A percentile compares a stretch with the other conserved stretches of the same genome.
Evolutionary conservation across 1,140 invertebrate species (phyloP).

Genomic region (Coptotermes formosanus): DNA sequence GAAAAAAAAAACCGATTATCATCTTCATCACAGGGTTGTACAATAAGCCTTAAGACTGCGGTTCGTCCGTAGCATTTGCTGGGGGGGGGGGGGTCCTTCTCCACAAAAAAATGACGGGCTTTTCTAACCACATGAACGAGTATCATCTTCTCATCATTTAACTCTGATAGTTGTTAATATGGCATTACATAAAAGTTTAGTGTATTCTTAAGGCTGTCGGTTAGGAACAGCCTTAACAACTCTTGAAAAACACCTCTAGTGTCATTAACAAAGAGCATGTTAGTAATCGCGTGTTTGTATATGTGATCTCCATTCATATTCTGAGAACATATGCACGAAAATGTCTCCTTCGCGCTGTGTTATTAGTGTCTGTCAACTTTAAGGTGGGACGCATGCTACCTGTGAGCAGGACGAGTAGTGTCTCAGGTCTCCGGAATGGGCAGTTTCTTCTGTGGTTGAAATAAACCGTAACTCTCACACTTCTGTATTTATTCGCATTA

Average conservation of each 20-base stretch:
- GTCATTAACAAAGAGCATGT: not conserved
- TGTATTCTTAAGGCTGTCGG: no score
- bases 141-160: no score
- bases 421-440: not conserved
- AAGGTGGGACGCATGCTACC: not conserved
- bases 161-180: no score
- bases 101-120: no score
- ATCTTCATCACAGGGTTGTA: no score
- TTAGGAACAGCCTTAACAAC: not conserved
- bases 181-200: no score
- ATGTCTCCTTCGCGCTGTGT: not conserved
- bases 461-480: not conserved
- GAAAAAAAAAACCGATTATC: no score
- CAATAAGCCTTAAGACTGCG: no score
- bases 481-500: no score
- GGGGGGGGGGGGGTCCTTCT: no score
- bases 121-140: no score
- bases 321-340: not conserved
- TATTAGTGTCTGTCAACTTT: slow-evolving; percentile 8
- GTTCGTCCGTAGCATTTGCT: no score
- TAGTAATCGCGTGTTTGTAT: not conserved
- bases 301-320: not conserved
- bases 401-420: not conserved
- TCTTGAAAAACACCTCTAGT: not conserved
- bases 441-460: not conserved